These are phyloP conservation scores for Paratrypauchen microcephalus DNA, from an alignment of 2,797 vertebrate species.

Conservation along the genomic window DNA sequence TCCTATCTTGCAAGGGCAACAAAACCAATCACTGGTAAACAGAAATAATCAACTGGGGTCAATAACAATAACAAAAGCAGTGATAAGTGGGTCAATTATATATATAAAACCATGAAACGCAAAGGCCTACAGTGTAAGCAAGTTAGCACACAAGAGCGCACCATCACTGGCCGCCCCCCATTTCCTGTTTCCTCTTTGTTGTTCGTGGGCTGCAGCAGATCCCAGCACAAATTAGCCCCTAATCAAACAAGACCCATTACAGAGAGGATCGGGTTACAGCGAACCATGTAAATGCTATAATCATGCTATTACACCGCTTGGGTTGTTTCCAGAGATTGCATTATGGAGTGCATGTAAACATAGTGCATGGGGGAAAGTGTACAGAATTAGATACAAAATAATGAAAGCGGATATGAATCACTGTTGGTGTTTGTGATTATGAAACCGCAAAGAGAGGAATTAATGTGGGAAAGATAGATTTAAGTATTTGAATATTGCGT, in stretches of 20 bases:
- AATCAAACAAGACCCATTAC: slow-evolving; percentile 43
- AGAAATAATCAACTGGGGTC: not conserved
- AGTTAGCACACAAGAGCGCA: not conserved
- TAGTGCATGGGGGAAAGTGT: slow-evolving; percentile 1
- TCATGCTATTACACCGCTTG: slow-evolving; percentile 38
- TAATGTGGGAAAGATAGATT: not conserved
- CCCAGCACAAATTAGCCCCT: slow-evolving; percentile 26
- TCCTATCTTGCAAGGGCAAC: not conserved
- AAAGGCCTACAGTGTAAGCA: not conserved
- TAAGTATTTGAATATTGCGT: slow-evolving; percentile 2
- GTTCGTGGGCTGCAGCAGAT: slow-evolving; percentile 17
- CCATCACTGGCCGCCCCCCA: not conserved
- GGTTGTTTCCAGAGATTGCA: slow-evolving; percentile 35
- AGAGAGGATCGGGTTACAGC: slow-evolving; percentile 38
- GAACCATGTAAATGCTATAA: slow-evolving; percentile 40
- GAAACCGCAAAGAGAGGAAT: not conserved
- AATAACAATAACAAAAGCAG: not conserved
- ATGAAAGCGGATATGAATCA: slow-evolving; percentile 20
- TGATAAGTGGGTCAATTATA: not conserved
- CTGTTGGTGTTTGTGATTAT: slow-evolving; percentile 13
- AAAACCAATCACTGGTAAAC: not conserved
- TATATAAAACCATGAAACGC: not conserved
- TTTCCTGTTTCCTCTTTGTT: slow-evolving; percentile 7
- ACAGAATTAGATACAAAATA: slow-evolving; percentile 13
- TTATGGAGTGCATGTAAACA: slow-evolving; percentile 28